Base-by-base conservation (phyloP, 2,888 invertebrate species). In the Busseola fusca region DNA sequence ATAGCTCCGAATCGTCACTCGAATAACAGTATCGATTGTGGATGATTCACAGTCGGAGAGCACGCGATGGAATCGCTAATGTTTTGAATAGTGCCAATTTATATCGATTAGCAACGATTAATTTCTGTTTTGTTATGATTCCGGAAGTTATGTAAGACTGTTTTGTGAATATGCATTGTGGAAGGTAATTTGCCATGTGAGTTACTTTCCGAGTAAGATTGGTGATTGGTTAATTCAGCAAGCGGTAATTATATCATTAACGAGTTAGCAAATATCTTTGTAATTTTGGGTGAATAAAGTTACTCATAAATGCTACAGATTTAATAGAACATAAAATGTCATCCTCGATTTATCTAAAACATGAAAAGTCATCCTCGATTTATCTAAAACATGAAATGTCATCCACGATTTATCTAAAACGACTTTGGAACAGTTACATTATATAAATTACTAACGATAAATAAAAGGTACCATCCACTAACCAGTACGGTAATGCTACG, bases 21-120 rank as follows among this genome's bases (percentile, higher is more conserved):
- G 76, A 83, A 84, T 82, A 85, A 84, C 80, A 86, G 82, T 84
- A 87, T 88, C 83, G 84, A 86, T 87, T 81, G 27, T 57, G 42
- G 72, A 82, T 86, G 86, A 88, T 87, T 85, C 80, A 88, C 82
- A 66, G 73, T 59, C 64, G 69, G 48, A 40, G 40, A 81, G 76
- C 87, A 90, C 83, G 88, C 84, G 70, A 84, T 67, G 59, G 68
- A 80, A 83, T 16, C 62, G 69, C 62, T 76, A 69, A 83, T 76
- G 57, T 70, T 81, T 64, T 45, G 59, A 64, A 78, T 74, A 78
- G 72, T 69, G 40, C 56, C 57, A 52, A 78, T 82, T 73, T 52
- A 52, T 62, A 73, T 72, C 67, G 76, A 80, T 78, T 78, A 60
- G 64, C 27, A 73, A 76, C 59, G 65, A 66, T 73, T 74, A 60